Conservation (phyloP, 1,140 invertebrate species). For the Fopius arisanus region DNA sequence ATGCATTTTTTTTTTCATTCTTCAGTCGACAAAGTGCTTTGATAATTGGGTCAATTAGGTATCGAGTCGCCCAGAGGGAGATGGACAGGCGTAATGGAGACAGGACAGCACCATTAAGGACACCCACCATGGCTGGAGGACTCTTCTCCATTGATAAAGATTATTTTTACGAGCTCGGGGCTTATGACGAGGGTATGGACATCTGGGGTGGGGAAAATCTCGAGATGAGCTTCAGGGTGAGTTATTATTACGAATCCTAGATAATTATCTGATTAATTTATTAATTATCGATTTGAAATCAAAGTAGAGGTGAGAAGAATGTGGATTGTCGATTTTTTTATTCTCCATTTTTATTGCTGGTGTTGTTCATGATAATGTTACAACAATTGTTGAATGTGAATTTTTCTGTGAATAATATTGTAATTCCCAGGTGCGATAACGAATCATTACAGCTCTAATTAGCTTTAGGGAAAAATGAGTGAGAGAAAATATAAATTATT, state of each 20-base stretch:
- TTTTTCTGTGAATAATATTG: neutral
- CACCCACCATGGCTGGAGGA: conserved; percentile 99
- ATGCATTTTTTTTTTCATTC: conserved; percentile 6
- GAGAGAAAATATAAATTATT: neutral
- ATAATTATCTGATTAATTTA: too few species aligned
- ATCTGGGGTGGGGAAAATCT: conserved; percentile 99
- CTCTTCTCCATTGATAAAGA: conserved; percentile 96
- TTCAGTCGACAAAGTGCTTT: too few species aligned
- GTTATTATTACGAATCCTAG: conserved; percentile 46
- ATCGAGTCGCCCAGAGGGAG: conserved; percentile 93
- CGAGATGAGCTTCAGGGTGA: conserved; percentile 98
- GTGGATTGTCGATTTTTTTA: too few species aligned
- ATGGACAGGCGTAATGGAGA: conserved; percentile 90
- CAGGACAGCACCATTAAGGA: conserved; percentile 87
- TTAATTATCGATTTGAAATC: too few species aligned
- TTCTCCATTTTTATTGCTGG: neutral
- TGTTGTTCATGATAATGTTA: too few species aligned
- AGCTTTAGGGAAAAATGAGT: too few species aligned
- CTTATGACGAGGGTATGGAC: conserved; percentile 99
- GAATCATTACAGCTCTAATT: neutral
- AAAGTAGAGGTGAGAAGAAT: too few species aligned
- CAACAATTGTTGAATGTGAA: too few species aligned
- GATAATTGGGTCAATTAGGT: conserved; percentile 69
- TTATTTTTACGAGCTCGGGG: conserved; percentile 96
- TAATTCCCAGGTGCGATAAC: neutral